Evolutionary conservation across 2,113 vertebrate genomes (phyloP), one percentile per base, ranked within the genome.

Genomic region (Phyllostomus discolor): DNA sequence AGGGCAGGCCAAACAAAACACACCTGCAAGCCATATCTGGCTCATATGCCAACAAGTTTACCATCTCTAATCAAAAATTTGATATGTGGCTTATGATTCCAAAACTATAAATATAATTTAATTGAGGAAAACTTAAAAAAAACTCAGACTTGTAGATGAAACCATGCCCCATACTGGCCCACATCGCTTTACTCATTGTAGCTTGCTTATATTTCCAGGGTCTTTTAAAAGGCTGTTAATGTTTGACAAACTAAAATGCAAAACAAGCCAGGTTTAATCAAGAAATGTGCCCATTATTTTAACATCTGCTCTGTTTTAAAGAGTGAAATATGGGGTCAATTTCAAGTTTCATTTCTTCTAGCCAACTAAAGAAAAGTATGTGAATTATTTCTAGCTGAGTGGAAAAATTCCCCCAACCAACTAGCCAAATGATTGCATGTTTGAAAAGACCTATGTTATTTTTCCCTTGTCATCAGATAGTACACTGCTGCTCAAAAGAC

Each of bases 261-360:
- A 91, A 72, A 19, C 11, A 59, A 38, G 79, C 20, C 54, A 79
- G 6, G 12, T 35, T 88, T 92, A 50, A 84, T 93, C 75, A 93
- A 96, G 28, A 92, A 95, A 17, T 69, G 31, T 70, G 35, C 59
- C 94, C 88, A 89, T 97, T 57, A 88, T 3, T 0, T 87, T 89
- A 92, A 86, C 84, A 97, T 88, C 79, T 88, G 67, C 64, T 89
- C 12, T 91, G 38, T 86, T 97, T 94, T 38, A 89, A 95, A 96
- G 81, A 70, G 59, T 96, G 86, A 97, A 96, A 95, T 62, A 86
- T 0, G 67, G 84, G 79, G 35, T 86, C 64, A 86, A 91, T 85
- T 96, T 66, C 79, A 87, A 84, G 35, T 33, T 92, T 43, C 41
- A 83, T 31, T 90, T 76, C 57, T 88, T 95, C 72, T 62, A 59